phyloP scores from a whole-genome alignment of 2,113 vertebrate species.

The Sylvilagus bachmani region DNA sequence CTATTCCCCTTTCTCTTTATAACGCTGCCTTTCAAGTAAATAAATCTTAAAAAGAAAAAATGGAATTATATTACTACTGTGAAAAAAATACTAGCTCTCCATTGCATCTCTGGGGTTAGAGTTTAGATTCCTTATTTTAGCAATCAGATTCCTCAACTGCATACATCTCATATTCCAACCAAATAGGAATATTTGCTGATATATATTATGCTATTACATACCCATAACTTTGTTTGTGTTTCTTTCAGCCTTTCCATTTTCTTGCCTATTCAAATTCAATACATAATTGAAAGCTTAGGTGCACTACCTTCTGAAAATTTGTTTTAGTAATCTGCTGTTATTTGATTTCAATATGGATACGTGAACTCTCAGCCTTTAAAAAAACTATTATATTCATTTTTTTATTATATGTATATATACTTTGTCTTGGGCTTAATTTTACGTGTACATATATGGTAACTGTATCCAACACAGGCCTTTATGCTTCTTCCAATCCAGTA shows the following conservation, averaged over 20 bases:
- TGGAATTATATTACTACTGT: neutral
- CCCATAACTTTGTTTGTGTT: neutral
- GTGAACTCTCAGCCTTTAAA: conserved; percentile 33
- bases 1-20: too few species aligned
- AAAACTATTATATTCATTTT: conserved; percentile 37
- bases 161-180: neutral
- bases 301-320: neutral
- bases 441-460: neutral
- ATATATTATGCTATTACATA: neutral
- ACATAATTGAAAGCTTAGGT: conserved; percentile 20
- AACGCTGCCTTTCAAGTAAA: too few species aligned
- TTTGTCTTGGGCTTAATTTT: conserved; percentile 54
- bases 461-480: neutral
- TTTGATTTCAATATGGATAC: neutral
- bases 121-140: neutral
- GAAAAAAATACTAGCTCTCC: neutral
- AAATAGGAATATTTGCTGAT: neutral
- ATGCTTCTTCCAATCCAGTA: neutral
- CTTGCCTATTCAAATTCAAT: conserved; percentile 16
- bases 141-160: neutral
- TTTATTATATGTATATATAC: neutral
- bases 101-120: neutral
- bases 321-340: neutral
- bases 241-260: conserved; percentile 31
- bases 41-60: neutral